phyloP scores from a whole-genome alignment of 2,113 vertebrate genomes.

The Cebus imitator region DNA sequence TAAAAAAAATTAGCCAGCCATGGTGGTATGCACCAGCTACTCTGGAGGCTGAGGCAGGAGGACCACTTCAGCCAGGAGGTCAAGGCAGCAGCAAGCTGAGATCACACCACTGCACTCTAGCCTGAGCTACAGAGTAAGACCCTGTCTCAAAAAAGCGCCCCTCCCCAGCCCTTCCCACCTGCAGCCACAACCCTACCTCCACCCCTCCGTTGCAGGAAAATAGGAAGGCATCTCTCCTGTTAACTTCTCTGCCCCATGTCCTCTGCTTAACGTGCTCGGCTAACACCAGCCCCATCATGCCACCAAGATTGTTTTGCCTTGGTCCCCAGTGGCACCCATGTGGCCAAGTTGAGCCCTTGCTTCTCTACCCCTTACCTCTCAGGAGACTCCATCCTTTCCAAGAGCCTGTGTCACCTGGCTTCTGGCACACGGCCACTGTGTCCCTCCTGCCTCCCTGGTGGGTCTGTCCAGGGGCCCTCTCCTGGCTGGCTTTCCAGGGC shows the following conservation, averaged over 20 bases:
- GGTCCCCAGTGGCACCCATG: too few species aligned
- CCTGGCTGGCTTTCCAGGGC: neutral
- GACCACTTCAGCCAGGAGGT: too few species aligned
- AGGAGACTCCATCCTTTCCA: too few species aligned
- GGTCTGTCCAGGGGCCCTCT: neutral
- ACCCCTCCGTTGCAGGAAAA: neutral
- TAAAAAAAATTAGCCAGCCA: too few species aligned
- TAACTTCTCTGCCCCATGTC: fast-evolving
- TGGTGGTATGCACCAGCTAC: too few species aligned
- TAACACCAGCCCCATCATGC: fast-evolving
- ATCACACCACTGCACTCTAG: too few species aligned
- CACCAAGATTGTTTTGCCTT: neutral
- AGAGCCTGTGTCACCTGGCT: neutral
- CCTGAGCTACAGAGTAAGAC: too few species aligned
- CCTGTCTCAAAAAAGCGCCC: too few species aligned
- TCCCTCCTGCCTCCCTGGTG: neutral
- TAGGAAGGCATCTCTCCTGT: neutral
- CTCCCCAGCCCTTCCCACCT: neutral
- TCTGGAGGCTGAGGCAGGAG: too few species aligned
- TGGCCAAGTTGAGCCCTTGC: neutral
- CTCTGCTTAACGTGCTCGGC: fast-evolving
- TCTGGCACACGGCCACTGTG: neutral
- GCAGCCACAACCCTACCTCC: neutral
- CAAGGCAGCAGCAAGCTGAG: too few species aligned
- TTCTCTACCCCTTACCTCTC: neutral